Evolutionary conservation across 2,888 invertebrate genomes (phyloP), one percentile per base, ranked within the genome.

Genomic region (Clitarchus hookeri): DNA sequence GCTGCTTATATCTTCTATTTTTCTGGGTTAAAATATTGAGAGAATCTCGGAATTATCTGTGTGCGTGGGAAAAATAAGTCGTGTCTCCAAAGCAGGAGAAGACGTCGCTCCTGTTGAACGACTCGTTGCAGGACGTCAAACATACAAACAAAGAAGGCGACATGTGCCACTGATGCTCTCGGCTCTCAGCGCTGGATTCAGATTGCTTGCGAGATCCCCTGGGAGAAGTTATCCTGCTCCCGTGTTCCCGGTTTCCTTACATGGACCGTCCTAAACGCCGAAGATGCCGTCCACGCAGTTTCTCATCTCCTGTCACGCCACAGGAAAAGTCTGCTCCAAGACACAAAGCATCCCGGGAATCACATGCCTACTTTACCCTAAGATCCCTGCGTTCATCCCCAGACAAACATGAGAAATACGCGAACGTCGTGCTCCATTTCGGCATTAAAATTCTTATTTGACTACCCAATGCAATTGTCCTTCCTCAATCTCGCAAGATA

Each of bases 141-240:
- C 36, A 36, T 36, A 36, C 36, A 4, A 36, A 1, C 2, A 36
- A 82, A 23, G 65, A 65, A 48, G 2, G 65, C 8, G 65, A 65
- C 65, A 11, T 65, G 65, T n/a, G 1, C 65, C 65, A 8, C 65
- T 65, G 65, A 23, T 65, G 65, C 23, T 1, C 65, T 1, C 0
- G 23, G 13, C 25, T 79, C 79, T 27, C 79, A 6, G 79, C 82
- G 36, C 6, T 11, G 27, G 82, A 82, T 27, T 36, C 82, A 36
- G 82, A 82, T 82, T 36, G 79, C 26, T 27, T 79, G 79, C 27
- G 79, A 79, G 27, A 12, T 82, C 82, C 82, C 82, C 27, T 8
- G 82, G 36, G 82, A 44, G 82, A 82, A 82, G 82, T 82, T 82
- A 82, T 36, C 36, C 27, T 8, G 82, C 16, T 27, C 19, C 44